Conservation (phyloP, 2,797 vertebrate genomes). For the Gadopsis bispinosus region DNA sequence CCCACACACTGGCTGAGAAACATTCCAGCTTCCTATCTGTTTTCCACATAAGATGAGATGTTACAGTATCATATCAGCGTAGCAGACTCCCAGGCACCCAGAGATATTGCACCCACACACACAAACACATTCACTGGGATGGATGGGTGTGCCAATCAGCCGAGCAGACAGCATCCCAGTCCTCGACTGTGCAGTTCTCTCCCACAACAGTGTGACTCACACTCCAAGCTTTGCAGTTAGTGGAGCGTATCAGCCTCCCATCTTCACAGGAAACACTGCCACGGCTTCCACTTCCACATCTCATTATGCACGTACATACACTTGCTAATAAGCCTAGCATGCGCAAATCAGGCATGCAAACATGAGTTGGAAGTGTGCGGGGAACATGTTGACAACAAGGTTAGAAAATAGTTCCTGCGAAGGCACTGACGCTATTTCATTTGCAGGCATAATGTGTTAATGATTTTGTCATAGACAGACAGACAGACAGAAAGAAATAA, state of each 20-base stretch:
- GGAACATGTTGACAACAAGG: conserved; percentile 37
- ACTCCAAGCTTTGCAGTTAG: conserved; percentile 59
- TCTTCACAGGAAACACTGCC: conserved; percentile 67
- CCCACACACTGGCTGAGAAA: conserved; percentile 18
- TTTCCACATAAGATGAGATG: conserved; percentile 51
- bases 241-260: conserved; percentile 68
- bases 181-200: conserved; percentile 53
- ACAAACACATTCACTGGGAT: conserved; percentile 21
- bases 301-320: conserved; percentile 63
- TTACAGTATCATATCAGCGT: conserved; percentile 44
- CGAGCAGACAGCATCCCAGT: conserved; percentile 55
- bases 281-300: conserved; percentile 67
- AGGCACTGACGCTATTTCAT: background rate
- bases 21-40: conserved; percentile 38
- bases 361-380: conserved; percentile 21
- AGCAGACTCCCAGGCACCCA: conserved; percentile 39
- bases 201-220: conserved; percentile 73
- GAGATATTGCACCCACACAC: conserved; percentile 29
- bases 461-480: conserved; percentile 19
- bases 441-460: conserved; percentile 24
- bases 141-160: conserved; percentile 65
- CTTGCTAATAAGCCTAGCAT: conserved; percentile 56
- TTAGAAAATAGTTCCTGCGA: conserved; percentile 34
- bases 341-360: conserved; percentile 62
- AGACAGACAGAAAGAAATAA: background rate